A percentile compares a stretch with the other conserved stretches of the same genome.
These are phyloP conservation scores for Ailuropoda melanoleuca DNA, from an alignment of 2,113 vertebrate species.

Conservation along the genomic window DNA sequence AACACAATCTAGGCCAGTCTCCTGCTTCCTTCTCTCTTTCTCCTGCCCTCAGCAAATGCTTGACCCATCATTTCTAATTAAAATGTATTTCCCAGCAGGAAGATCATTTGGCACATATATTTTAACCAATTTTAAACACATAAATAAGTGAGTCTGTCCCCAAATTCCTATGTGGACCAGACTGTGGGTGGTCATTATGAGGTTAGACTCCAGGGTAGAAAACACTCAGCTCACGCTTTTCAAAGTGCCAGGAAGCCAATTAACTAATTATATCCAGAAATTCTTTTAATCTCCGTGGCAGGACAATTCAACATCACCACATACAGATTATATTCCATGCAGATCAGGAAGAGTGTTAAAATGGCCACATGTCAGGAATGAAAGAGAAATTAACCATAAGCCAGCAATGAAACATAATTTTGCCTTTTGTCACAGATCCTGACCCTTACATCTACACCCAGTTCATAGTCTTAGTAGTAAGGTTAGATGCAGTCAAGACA, in stretches of 20 bases:
- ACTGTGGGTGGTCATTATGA: constrained; percentile 50
- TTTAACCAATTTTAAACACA: constrained; percentile 48
- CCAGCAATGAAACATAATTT: background rate
- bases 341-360: background rate
- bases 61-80: background rate
- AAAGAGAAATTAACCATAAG: background rate
- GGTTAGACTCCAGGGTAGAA: background rate
- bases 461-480: background rate
- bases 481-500: background rate
- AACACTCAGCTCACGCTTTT: background rate
- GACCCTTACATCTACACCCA: background rate
- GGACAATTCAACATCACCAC: background rate
- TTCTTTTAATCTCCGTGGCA: background rate
- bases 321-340: background rate
- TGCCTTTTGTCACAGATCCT: background rate
- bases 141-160: constrained; percentile 30
- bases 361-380: background rate
- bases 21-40: background rate
- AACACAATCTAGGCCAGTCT: background rate
- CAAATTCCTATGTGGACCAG: background rate
- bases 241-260: background rate
- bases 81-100: constrained; percentile 27
- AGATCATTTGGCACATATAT: constrained; percentile 55
- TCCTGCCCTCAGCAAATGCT: constrained; percentile 19
- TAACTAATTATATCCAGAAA: constrained; percentile 46